Conservation (phyloP, 2,113 vertebrate species). For the Coptodon bakossiorum region DNA sequence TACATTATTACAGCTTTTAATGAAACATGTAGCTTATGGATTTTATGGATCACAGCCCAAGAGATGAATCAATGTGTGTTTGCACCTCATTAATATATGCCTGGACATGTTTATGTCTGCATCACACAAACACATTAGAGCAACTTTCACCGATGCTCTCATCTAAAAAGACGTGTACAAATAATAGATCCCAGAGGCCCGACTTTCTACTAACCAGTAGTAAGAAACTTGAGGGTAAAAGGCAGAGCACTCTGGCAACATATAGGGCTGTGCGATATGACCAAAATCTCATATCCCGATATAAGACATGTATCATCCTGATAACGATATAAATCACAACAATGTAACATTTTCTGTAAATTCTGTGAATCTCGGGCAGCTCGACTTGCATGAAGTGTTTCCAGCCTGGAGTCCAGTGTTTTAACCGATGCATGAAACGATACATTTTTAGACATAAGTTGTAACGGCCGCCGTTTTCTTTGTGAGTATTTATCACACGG, state of each 20-base stretch:
- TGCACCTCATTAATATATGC: background rate
- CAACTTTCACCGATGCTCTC: background rate
- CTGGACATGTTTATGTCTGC: background rate
- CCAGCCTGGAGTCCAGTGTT: too few species aligned
- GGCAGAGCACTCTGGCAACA: background rate
- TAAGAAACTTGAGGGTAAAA: background rate
- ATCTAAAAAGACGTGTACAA: background rate
- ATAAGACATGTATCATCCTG: too few species aligned
- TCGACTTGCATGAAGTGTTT: too few species aligned
- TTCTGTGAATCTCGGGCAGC: too few species aligned
- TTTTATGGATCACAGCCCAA: background rate
- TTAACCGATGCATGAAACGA: too few species aligned
- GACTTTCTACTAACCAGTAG: background rate
- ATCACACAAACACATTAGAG: background rate
- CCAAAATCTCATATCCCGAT: too few species aligned
- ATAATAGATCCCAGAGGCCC: background rate
- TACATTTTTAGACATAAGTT: too few species aligned
- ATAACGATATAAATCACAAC: too few species aligned
- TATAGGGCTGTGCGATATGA: background rate
- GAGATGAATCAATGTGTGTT: background rate
- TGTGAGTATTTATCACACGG: too few species aligned
- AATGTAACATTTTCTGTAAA: too few species aligned
- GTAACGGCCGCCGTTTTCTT: too few species aligned
- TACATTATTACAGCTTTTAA: background rate
- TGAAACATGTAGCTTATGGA: background rate